Percentiles rank a stretch among this genome's conserved stretches.
phyloP scores from a whole-genome alignment of 2,888 invertebrate species.

The Lithodes maja region DNA sequence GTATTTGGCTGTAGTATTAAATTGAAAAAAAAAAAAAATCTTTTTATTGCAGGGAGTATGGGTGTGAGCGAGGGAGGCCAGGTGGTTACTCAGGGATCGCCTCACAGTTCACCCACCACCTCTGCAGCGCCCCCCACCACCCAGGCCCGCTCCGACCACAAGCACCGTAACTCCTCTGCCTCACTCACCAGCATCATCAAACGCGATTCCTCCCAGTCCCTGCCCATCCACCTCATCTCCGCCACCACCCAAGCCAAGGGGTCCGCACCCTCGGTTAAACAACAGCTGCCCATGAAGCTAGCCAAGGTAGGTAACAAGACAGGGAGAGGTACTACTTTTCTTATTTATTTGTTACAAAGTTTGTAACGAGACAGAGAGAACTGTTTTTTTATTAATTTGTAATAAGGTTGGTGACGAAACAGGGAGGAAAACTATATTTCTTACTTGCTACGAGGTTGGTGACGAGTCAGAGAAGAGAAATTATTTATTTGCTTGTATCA shows the following conservation, averaged over 20 bases:
- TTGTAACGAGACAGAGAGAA: too few relatives aligned
- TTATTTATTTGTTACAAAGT: too few relatives aligned
- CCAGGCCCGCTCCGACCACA: slow-evolving; percentile 65
- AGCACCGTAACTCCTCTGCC: slow-evolving; percentile 63
- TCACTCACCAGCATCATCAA: slow-evolving; percentile 57
- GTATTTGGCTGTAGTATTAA: too few relatives aligned
- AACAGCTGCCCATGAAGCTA: slow-evolving; percentile 91
- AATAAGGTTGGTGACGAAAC: too few relatives aligned
- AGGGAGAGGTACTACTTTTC: too few relatives aligned
- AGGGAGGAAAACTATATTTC: too few relatives aligned
- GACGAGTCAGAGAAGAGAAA: too few relatives aligned
- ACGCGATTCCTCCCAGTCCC: slow-evolving; percentile 73
- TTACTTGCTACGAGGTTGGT: too few relatives aligned
- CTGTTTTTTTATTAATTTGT: too few relatives aligned
- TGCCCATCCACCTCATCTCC: slow-evolving; percentile 85
- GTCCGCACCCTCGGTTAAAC: slow-evolving; percentile 83
- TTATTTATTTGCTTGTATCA: too few relatives aligned
- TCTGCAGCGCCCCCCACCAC: slow-evolving; percentile 69
- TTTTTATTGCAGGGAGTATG: slow-evolving; percentile 37
- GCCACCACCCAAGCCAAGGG: slow-evolving; percentile 85
- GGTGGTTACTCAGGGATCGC: slow-evolving; percentile 70
- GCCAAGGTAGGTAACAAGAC: slow-evolving; percentile 81
- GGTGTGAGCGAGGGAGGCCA: slow-evolving; percentile 70
- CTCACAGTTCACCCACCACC: slow-evolving; percentile 66
- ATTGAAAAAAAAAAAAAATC: too few relatives aligned